A percentile compares a stretch with the other conserved stretches of the same genome.
These are phyloP conservation scores for Apogon talboti DNA, from an alignment of 2,797 vertebrate species.

Conservation along the genomic window DNA sequence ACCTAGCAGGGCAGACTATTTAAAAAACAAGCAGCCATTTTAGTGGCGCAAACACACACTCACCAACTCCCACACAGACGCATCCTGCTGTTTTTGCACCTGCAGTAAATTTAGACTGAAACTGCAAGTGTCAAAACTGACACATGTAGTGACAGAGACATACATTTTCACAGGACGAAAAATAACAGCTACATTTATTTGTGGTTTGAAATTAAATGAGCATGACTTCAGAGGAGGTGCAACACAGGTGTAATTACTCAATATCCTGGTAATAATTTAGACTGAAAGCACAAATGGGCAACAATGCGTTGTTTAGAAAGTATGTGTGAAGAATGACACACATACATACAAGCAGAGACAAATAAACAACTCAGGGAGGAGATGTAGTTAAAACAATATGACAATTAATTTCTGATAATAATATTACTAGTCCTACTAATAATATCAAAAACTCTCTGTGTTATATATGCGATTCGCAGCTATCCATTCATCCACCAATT, in stretches of 20 bases:
- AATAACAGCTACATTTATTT: not conserved
- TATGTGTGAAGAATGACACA: not conserved
- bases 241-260: constrained; percentile 1
- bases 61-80: not conserved
- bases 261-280: constrained; percentile 32
- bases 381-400: not conserved
- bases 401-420: no score
- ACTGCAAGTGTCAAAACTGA: not conserved
- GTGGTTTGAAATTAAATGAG: constrained; percentile 1
- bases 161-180: not conserved
- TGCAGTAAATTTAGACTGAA: not conserved
- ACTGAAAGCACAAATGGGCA: constrained; percentile 22
- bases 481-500: no score
- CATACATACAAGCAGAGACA: constrained; percentile 1
- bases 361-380: not conserved
- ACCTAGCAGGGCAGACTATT: constrained; percentile 12
- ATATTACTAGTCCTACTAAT: no score
- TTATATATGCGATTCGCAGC: no score
- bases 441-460: no score
- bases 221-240: constrained; percentile 18
- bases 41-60: not conserved
- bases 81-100: not conserved
- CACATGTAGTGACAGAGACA: not conserved
- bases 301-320: not conserved
- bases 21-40: constrained; percentile 11